Evolutionary conservation across 2,113 vertebrate genomes (phyloP).

Genomic region (Pongo pygmaeus): DNA sequence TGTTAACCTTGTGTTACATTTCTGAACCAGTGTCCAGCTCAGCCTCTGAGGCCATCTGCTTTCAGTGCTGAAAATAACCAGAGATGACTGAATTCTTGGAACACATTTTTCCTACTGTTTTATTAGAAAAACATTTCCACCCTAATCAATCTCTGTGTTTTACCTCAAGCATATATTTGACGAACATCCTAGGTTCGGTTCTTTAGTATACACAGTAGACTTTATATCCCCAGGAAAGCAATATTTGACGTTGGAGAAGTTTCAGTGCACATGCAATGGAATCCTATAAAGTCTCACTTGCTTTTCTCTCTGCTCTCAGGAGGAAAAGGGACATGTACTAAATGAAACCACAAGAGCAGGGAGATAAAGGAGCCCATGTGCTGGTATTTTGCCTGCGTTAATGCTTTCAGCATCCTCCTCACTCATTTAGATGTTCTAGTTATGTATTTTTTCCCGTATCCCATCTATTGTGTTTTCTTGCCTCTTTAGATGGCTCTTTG

Average conservation of each 20-base stretch:
- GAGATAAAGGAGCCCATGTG: neutral
- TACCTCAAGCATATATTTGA: neutral
- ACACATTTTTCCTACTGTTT: neutral
- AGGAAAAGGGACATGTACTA: neutral
- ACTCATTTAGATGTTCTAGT: neutral
- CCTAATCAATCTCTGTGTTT: neutral
- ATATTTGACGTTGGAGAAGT: neutral
- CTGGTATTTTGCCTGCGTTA: neutral
- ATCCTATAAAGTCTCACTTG: neutral
- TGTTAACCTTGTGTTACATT: neutral
- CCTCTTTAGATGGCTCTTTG: neutral
- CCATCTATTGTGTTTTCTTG: neutral
- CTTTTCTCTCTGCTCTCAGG: neutral
- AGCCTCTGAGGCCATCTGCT: conserved; percentile 55
- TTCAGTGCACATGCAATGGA: neutral
- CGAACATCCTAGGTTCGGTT: neutral
- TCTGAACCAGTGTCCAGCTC: conserved; percentile 9
- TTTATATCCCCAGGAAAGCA: neutral
- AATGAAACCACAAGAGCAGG: neutral
- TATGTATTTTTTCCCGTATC: neutral
- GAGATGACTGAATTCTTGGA: conserved; percentile 7
- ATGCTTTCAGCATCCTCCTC: neutral
- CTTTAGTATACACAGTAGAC: neutral
- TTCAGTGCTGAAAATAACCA: conserved; percentile 50
- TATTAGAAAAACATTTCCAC: conserved; percentile 41